phyloP scores from a whole-genome alignment of 2,113 vertebrate species.

The Albula glossodonta region DNA sequence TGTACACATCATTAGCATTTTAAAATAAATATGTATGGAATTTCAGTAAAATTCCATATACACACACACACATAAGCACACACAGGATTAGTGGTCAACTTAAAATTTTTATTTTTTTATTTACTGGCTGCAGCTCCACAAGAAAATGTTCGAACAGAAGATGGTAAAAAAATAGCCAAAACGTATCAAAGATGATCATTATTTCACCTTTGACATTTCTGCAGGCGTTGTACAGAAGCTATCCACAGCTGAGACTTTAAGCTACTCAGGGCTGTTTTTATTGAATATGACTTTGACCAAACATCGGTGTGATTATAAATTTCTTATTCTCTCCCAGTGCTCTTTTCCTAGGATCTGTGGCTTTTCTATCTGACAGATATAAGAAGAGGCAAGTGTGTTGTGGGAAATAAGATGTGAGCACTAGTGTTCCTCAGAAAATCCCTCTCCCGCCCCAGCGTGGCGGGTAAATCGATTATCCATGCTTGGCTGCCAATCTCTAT shows the following conservation, averaged over 20 bases:
- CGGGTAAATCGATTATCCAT: slow-evolving; percentile 45
- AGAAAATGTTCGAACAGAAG: background rate
- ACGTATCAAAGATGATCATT: background rate
- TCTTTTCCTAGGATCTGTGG: background rate
- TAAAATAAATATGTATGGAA: background rate
- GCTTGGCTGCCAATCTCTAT: slow-evolving; percentile 41
- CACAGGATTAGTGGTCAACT: background rate
- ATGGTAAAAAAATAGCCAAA: background rate
- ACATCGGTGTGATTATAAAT: background rate
- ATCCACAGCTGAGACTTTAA: background rate
- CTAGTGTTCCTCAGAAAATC: slow-evolving; percentile 22
- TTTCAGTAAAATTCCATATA: background rate
- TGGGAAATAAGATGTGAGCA: slow-evolving; percentile 26
- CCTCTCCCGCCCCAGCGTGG: slow-evolving; percentile 22
- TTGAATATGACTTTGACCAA: background rate
- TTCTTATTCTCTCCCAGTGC: background rate
- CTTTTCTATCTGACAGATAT: background rate
- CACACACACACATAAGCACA: too few species aligned
- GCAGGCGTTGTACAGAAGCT: background rate
- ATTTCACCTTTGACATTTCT: background rate
- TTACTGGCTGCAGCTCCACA: background rate
- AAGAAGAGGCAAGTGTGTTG: background rate
- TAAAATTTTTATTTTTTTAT: background rate
- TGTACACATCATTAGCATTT: background rate
- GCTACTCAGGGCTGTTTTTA: background rate